These are phyloP conservation scores for Anagrus nilaparvatae DNA, from an alignment of 1,140 invertebrate genomes.

Conservation along the genomic window DNA sequence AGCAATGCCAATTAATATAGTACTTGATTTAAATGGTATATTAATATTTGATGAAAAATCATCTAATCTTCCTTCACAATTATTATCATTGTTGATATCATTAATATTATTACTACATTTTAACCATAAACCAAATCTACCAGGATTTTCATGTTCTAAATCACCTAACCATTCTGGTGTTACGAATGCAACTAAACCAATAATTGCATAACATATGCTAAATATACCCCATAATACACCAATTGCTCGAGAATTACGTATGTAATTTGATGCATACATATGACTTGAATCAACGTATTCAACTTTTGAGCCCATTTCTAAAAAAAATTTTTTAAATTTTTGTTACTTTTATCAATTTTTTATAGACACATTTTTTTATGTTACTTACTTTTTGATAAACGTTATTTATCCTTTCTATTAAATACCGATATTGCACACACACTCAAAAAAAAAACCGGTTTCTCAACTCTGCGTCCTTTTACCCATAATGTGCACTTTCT, in stretches of 20 bases:
- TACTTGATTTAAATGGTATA: constrained; percentile 69
- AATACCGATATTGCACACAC: too few species aligned
- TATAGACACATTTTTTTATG: too few species aligned
- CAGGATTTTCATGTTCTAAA: constrained; percentile 73
- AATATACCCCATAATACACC: constrained; percentile 95
- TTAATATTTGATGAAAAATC: constrained; percentile 75
- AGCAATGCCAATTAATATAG: constrained; percentile 77
- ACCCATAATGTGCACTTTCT: too few species aligned
- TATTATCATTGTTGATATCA: too few species aligned
- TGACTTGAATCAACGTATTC: constrained; percentile 83
- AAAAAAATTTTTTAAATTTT: constrained; percentile 8
- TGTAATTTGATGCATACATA: constrained; percentile 85
- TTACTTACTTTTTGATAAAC: too few species aligned
- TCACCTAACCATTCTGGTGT: constrained; percentile 91
- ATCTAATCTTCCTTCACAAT: constrained; percentile 73
- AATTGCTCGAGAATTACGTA: constrained; percentile 91
- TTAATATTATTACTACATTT: too few species aligned
- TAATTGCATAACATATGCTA: constrained; percentile 92
- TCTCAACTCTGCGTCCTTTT: too few species aligned
- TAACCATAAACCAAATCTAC: constrained; percentile 87
- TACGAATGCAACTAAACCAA: constrained; percentile 86
- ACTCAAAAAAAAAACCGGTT: too few species aligned
- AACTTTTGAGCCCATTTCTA: constrained; percentile 75
- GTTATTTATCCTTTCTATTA: too few species aligned
- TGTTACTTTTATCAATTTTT: too few species aligned